These are phyloP conservation scores for Pedionomus torquatus DNA, from an alignment of 2,113 vertebrate species.

Conservation along the genomic window DNA sequence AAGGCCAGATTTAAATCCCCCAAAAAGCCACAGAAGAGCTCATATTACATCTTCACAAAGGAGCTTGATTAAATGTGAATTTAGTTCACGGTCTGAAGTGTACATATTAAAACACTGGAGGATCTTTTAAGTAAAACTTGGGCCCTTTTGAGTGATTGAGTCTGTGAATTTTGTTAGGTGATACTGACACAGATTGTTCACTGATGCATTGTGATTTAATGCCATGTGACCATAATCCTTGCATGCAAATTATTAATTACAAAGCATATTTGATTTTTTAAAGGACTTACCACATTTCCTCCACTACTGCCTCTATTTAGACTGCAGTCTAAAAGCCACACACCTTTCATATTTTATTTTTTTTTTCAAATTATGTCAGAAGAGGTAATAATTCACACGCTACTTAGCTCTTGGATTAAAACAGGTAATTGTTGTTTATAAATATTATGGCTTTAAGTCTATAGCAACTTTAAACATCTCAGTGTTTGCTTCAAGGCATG, in stretches of 20 bases:
- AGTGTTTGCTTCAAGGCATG: slow-evolving; percentile 76
- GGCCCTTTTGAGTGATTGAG: neutral
- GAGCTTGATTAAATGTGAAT: slow-evolving; percentile 58
- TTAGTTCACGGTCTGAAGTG: slow-evolving; percentile 24
- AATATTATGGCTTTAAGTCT: slow-evolving; percentile 64
- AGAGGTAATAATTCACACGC: slow-evolving; percentile 1
- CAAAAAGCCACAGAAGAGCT: slow-evolving; percentile 37
- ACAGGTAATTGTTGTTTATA: slow-evolving; percentile 71
- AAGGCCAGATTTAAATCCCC: slow-evolving; percentile 55
- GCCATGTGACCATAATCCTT: neutral
- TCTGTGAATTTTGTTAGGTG: neutral
- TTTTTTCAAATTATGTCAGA: neutral
- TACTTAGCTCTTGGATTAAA: slow-evolving; percentile 46
- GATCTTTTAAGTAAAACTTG: slow-evolving; percentile 32
- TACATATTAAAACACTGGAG: slow-evolving; percentile 18
- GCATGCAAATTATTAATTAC: slow-evolving; percentile 40
- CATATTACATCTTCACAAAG: slow-evolving; percentile 35
- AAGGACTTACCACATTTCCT: neutral
- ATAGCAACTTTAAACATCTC: slow-evolving; percentile 59
- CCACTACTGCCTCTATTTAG: neutral
- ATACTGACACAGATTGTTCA: neutral
- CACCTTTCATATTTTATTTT: neutral
- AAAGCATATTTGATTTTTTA: neutral
- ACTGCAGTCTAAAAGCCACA: neutral
- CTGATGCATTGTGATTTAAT: slow-evolving; percentile 24